Percentiles rank a stretch among this genome's conserved stretches.
Conservation (phyloP, 2,888 invertebrate species). For the Noctuana brunneofusca region DNA sequence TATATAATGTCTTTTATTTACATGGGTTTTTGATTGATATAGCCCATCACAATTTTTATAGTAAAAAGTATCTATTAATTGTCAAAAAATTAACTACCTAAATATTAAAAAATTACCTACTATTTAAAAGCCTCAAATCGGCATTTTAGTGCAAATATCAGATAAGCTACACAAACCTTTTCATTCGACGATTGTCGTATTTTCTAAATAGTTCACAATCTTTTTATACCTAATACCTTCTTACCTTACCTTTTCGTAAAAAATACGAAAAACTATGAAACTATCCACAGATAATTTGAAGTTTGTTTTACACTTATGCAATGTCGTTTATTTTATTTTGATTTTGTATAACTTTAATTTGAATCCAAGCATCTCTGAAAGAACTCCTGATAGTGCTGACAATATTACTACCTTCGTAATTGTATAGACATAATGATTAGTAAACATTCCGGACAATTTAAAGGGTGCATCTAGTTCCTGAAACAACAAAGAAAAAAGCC, state of each 20-base stretch:
- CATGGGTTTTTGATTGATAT: too few species aligned
- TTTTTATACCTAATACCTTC: background rate
- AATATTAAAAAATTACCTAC: background rate
- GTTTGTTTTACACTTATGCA: too few species aligned
- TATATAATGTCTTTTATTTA: too few species aligned
- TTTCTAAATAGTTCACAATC: too few species aligned
- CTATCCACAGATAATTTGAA: too few species aligned
- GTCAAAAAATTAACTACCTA: background rate
- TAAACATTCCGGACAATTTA: constrained; percentile 97
- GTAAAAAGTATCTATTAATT: background rate
- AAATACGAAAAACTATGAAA: background rate
- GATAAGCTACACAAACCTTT: too few species aligned
- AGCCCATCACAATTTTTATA: background rate
- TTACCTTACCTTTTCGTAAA: background rate
- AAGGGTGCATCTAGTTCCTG: constrained; percentile 98
- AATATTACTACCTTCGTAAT: constrained; percentile 97
- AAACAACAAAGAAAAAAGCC: constrained; percentile 42
- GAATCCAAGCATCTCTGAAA: constrained; percentile 98
- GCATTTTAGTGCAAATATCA: too few species aligned
- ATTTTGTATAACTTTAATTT: constrained; percentile 98
- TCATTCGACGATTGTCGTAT: too few species aligned
- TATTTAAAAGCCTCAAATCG: too few species aligned
- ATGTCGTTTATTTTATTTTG: constrained; percentile 88
- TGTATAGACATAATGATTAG: constrained; percentile 97
- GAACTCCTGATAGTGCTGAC: constrained; percentile 96